phyloP scores from a whole-genome alignment of 2,113 vertebrate genomes.

The Microcebus tavaratra region DNA sequence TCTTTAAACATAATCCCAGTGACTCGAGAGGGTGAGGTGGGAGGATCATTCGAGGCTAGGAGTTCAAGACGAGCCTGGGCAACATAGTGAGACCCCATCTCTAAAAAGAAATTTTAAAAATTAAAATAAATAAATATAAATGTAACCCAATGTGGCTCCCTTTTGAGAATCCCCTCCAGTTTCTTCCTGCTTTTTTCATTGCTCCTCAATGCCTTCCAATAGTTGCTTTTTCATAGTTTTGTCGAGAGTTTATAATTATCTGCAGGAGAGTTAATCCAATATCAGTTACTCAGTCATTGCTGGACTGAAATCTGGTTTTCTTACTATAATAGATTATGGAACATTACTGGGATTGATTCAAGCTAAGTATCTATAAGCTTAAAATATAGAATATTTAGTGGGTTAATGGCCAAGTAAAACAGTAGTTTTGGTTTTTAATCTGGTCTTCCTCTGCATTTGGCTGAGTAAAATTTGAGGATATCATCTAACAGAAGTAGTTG shows the following conservation, averaged over 20 bases:
- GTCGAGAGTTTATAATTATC: neutral
- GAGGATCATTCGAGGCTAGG: too few relatives aligned
- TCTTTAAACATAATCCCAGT: too few relatives aligned
- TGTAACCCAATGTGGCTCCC: neutral
- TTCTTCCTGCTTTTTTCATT: neutral
- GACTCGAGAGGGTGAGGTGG: too few relatives aligned
- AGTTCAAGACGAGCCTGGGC: too few relatives aligned
- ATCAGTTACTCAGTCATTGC: neutral
- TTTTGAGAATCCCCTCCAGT: neutral
- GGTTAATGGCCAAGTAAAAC: neutral
- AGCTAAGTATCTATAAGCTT: neutral
- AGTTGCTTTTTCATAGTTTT: neutral
- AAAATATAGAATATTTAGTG: neutral
- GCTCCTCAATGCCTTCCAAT: neutral
- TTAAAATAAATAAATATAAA: neutral
- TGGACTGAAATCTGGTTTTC: neutral
- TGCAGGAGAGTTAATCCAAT: neutral
- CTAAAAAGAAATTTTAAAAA: too few relatives aligned
- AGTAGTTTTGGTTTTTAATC: neutral
- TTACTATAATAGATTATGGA: neutral
- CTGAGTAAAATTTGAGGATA: neutral
- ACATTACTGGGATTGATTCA: neutral
- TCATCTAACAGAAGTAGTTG: neutral
- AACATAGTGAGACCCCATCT: too few relatives aligned
- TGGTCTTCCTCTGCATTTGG: neutral